These are phyloP conservation scores for Dryocosmus kuriphilus DNA, from an alignment of 2,888 invertebrate genomes.

Conservation along the genomic window DNA sequence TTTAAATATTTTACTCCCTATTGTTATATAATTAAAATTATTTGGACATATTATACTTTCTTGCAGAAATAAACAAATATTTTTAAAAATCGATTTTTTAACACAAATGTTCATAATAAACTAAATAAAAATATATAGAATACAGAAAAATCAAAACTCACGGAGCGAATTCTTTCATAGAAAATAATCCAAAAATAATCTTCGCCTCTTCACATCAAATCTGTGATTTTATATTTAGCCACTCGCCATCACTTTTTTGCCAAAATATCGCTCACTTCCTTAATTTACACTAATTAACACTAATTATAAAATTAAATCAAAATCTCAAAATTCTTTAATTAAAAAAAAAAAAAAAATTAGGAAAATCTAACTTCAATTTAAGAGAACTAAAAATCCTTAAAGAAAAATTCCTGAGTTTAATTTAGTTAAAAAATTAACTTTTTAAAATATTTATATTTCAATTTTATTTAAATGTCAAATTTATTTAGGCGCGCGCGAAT, in stretches of 20 bases:
- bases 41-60: too few relatives aligned
- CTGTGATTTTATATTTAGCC: constrained; percentile 37
- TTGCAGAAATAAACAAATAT: too few relatives aligned
- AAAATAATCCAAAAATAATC: constrained; percentile 40
- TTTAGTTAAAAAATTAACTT: too few relatives aligned
- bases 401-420: too few relatives aligned
- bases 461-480: neutral
- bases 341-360: too few relatives aligned
- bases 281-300: too few relatives aligned
- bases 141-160: constrained; percentile 11
- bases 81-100: neutral
- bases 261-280: too few relatives aligned
- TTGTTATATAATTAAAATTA: too few relatives aligned
- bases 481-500: neutral
- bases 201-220: constrained; percentile 1
- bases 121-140: neutral
- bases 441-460: neutral
- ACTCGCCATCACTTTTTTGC: too few relatives aligned
- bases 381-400: neutral
- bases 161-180: constrained; percentile 27
- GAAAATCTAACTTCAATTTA: neutral
- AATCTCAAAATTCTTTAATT: too few relatives aligned
- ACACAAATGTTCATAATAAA: neutral
- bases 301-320: too few relatives aligned
- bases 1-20: too few relatives aligned